Percentiles rank a stretch among this genome's conserved stretches.
phyloP scores from a whole-genome alignment of 2,888 invertebrate genomes.

The Leptinotarsa rubiginosa region DNA sequence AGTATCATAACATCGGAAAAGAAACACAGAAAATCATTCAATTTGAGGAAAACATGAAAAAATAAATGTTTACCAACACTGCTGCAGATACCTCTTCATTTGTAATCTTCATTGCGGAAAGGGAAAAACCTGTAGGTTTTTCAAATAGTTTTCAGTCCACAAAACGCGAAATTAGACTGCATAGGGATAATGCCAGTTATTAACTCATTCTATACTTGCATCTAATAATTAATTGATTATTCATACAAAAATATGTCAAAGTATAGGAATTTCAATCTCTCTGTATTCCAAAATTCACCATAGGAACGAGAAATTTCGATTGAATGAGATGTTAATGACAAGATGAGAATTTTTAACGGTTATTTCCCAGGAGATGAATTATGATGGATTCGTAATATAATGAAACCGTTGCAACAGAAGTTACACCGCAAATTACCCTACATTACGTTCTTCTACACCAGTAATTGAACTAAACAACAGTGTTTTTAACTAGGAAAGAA shows the following conservation, averaged over 20 bases:
- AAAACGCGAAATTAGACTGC: no score
- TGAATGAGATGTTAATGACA: slow-evolving; percentile 31
- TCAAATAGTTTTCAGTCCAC: no score
- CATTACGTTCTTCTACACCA: slow-evolving; percentile 20
- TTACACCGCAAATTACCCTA: slow-evolving; percentile 10
- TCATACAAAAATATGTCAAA: no score
- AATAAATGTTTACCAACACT: no score
- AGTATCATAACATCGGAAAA: no score
- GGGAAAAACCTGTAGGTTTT: no score
- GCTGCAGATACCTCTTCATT: no score
- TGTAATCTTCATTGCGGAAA: no score
- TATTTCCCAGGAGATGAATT: slow-evolving; percentile 35
- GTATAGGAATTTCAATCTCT: neutral
- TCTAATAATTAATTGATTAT: no score
- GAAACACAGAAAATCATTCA: no score
- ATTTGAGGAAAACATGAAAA: no score
- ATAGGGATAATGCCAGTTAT: no score
- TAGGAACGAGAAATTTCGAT: slow-evolving; percentile 1
- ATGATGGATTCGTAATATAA: slow-evolving; percentile 35
- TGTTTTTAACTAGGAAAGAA: slow-evolving; percentile 31
- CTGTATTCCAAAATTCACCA: slow-evolving; percentile 14
- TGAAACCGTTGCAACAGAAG: slow-evolving; percentile 30
- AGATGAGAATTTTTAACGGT: slow-evolving; percentile 43
- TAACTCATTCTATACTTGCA: neutral
- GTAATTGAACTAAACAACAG: slow-evolving; percentile 30